Base-by-base conservation (phyloP, 1,140 invertebrate genomes). In the Asbolus verrucosus region DNA sequence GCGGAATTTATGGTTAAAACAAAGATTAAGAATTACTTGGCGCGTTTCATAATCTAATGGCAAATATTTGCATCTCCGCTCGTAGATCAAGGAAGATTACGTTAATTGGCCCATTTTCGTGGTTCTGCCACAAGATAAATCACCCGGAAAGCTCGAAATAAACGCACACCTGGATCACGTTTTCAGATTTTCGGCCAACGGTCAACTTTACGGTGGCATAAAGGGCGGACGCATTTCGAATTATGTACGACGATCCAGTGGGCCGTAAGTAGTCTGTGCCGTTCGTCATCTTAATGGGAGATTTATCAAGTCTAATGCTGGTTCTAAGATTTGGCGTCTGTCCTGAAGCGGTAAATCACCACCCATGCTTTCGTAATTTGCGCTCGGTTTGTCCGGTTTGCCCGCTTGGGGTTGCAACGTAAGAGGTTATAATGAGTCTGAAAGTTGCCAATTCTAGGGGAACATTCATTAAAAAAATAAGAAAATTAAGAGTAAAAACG, bases 1-100 rank as follows among this genome's bases (percentile, higher is more conserved):
- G 46, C 46, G 46, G 46, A 54, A 54, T 54, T 54, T 54, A 54
- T 54, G 24, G 19, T 54, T 54, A 54, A 54, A 54, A 54, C 46
- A 54, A 54, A 24, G 46, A 54, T 54, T 27, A 27, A 21, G 46
- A 54, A 54, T 54, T 54, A 6, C n/a, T 54, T 54, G 46, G 46
- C 19, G 24, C 46, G 46, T 54, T 54, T 54, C 46, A 21, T 54
- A 54, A 54, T 54, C 46, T 54, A 54, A 54, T 27, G 21, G 19
- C 46, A 54, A 54, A 54, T 54, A 54, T 54, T 54, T 54, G 46
- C 18, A 21, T 54, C 46, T 11, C 21, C 13, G 46, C 46, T n/a
- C 33, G 21, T 50, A 50, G 19, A 54, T 54, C 46, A 54, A 54
- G 19, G 9, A 4, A 46, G 16, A 27, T 54, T 54, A 54, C 46